Conservation (phyloP, 2,888 invertebrate species). For the Drosophila greeni region DNA sequence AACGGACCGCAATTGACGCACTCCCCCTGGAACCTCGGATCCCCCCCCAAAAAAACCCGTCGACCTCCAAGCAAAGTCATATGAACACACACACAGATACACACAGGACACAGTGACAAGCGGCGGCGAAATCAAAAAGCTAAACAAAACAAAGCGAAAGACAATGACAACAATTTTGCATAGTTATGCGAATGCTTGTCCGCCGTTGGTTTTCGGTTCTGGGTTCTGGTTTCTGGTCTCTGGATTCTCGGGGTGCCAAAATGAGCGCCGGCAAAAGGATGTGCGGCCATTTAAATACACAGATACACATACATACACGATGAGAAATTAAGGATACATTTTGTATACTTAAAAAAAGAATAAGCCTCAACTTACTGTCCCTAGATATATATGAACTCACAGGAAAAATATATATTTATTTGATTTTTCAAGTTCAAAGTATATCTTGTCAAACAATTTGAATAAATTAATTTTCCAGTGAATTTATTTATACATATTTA, state of each 20-base stretch:
- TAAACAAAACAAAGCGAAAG: conserved; percentile 64
- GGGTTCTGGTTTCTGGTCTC: conserved; percentile 12
- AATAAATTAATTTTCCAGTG: too few species aligned
- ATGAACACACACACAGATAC: conserved; percentile 50
- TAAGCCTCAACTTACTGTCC: too few species aligned
- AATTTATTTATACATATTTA: conserved; percentile 9
- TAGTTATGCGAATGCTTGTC: conserved; percentile 66
- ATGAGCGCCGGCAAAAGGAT: conserved; percentile 71
- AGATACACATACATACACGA: conserved; percentile 14
- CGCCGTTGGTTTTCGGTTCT: conserved; percentile 31
- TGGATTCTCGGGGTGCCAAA: conserved; percentile 61
- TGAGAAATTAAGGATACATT: background rate
- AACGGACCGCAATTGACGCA: conserved; percentile 73
- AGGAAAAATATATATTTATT: too few species aligned
- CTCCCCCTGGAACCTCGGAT: conserved; percentile 37
- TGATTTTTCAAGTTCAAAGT: too few species aligned
- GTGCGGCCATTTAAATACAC: conserved; percentile 70
- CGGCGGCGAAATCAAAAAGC: conserved; percentile 58
- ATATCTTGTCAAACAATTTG: too few species aligned
- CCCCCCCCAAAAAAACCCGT: conserved; percentile 20
- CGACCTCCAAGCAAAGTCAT: conserved; percentile 72
- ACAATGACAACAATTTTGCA: conserved; percentile 67
- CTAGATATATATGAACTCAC: too few species aligned
- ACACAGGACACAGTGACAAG: conserved; percentile 13
- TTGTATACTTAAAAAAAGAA: too few species aligned